Conservation (phyloP, 2,113 vertebrate genomes). For the Notothenia rossii region DNA sequence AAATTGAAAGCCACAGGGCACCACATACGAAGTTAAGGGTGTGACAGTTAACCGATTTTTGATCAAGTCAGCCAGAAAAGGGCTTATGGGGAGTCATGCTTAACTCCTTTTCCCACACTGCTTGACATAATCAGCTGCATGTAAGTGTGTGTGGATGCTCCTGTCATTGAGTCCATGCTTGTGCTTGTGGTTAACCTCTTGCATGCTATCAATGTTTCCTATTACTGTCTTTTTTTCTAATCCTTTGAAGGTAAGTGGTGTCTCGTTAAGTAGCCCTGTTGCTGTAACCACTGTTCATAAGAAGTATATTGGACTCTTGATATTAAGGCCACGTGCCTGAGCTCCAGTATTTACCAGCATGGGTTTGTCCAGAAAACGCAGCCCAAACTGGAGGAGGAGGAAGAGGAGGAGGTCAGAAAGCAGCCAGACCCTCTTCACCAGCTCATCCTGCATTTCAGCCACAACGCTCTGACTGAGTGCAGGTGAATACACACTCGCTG, state of each 20-base stretch:
- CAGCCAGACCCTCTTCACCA: conserved; percentile 98
- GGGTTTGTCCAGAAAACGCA: conserved; percentile 89
- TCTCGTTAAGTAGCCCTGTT: neutral
- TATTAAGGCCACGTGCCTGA: too few relatives aligned
- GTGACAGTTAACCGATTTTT: conserved; percentile 3
- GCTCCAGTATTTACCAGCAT: conserved; percentile 27
- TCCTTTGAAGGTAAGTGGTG: conserved; percentile 21
- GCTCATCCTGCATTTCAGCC: conserved; percentile 97
- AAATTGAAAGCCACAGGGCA: conserved; percentile 14
- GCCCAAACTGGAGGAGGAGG: conserved; percentile 90
- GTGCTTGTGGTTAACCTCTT: conserved; percentile 24
- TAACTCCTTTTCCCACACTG: conserved; percentile 34
- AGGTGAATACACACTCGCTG: conserved; percentile 84
- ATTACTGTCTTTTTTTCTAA: conserved; percentile 14
- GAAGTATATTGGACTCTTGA: neutral
- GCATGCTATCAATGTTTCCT: conserved; percentile 38
- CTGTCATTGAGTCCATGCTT: conserved; percentile 21
- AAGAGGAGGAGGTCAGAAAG: conserved; percentile 89
- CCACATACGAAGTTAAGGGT: neutral
- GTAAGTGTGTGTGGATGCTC: neutral
- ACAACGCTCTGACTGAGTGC: conserved; percentile 94
- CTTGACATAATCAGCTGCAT: conserved; percentile 25
- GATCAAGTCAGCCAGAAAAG: conserved; percentile 21
- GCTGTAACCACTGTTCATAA: neutral
- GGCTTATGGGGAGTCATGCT: conserved; percentile 53